phyloP scores from a whole-genome alignment of 1,140 invertebrate genomes.

The Bicyclus anynana region DNA sequence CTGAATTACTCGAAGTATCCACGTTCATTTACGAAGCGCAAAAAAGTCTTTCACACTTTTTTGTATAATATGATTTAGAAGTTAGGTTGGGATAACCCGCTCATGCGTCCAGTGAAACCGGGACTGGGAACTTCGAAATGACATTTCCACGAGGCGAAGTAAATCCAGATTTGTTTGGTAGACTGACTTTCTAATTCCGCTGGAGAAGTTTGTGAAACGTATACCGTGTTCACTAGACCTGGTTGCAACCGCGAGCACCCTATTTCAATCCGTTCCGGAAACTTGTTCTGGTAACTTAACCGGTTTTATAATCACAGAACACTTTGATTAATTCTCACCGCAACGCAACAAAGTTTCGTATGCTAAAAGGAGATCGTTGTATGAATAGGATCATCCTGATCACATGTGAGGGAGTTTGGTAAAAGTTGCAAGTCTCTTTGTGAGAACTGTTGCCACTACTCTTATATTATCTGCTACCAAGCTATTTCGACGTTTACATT shows the following conservation, averaged over 20 bases:
- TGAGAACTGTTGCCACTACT: too few species aligned
- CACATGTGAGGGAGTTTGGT: too few species aligned
- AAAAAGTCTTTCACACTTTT: slow-evolving; percentile 37
- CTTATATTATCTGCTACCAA: too few species aligned
- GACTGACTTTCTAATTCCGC: slow-evolving; percentile 72
- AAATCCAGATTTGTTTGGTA: slow-evolving; percentile 72
- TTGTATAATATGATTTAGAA: slow-evolving; percentile 59
- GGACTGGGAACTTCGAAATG: slow-evolving; percentile 56
- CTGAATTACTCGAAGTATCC: slow-evolving; percentile 40
- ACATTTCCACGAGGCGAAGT: slow-evolving; percentile 59
- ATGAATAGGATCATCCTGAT: slow-evolving; percentile 33
- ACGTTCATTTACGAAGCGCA: slow-evolving; percentile 50
- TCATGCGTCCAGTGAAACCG: slow-evolving; percentile 42
- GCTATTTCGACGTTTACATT: too few species aligned
- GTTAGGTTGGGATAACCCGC: slow-evolving; percentile 49
- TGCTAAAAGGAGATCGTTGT: slow-evolving; percentile 62
- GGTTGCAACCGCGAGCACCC: slow-evolving; percentile 57
- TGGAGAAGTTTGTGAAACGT: slow-evolving; percentile 71
- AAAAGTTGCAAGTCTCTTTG: too few species aligned
- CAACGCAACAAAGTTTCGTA: slow-evolving; percentile 56
- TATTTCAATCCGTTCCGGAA: slow-evolving; percentile 65
- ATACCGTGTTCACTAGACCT: slow-evolving; percentile 67
- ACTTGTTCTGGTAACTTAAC: slow-evolving; percentile 49
- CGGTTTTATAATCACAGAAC: slow-evolving; percentile 61
- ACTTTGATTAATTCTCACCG: slow-evolving; percentile 68